Evolutionary conservation across 2,888 invertebrate genomes (phyloP), one percentile per base, ranked within the genome.

Genomic region (Luperina testacea): DNA sequence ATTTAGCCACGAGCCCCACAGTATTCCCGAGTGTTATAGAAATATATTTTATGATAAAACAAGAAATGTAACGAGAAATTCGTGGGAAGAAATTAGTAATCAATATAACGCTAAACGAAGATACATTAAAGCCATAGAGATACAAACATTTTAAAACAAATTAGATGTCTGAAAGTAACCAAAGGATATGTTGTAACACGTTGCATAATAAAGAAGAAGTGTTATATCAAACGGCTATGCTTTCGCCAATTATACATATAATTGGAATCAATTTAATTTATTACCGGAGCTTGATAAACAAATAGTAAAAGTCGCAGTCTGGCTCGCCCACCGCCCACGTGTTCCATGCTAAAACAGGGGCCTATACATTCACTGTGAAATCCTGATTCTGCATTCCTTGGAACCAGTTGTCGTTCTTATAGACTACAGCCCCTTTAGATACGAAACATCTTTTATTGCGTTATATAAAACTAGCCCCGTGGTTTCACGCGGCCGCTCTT

Each of bases 201-300:
- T 90, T 88, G 75, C 80, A 80, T 81, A 81, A 81, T 82, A 86
- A 53, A 83, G 61, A 48, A 68, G 64, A 80, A 76, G 77, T 77
- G 77, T 80, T 87, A 81, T 86, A 84, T 76, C 84, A 82, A 87
- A 77, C 77, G 77, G 71, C 78, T 82, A 83, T 82, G 85, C 91
- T 92, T 92, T 92, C 91, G 87, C 92, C 90, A 90, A 88, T 90
- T 89, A 89, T 80, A 86, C 82, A 82, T 72, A 85, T 87, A 91
- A 90, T 90, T 88, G 90, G 83, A 89, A 85, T 82, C 90, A 88
- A 91, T 91, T 89, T 86, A 88, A 90, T 91, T 90, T 88, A 91
- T 91, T 88, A 83, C 82, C 63, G 24, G 77, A 80, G 79, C 80
- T 88, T 87, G 89, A 79, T 88, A 89, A 88, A 91, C 84, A 91